Evolutionary conservation across 1,140 invertebrate species (phyloP), one percentile per base, ranked within the genome.

Genomic region (Plutomurus gul): DNA sequence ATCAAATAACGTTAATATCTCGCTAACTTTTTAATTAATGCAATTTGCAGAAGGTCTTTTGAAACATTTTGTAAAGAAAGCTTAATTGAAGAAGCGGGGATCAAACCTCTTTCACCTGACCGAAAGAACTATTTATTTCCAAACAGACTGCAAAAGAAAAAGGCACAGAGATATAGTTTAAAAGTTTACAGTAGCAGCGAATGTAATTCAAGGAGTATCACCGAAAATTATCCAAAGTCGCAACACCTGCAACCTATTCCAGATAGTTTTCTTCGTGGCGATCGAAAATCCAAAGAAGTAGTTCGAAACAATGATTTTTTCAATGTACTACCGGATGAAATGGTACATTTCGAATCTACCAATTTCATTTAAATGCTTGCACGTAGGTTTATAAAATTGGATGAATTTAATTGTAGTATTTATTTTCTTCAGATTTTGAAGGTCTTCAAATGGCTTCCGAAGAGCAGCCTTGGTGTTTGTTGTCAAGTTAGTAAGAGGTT

Each of bases 291-390:
- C 0, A 65, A 18, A 13, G 56, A 65, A 33, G 7, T n/a, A n/a
- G 8, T n/a, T 33, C 27, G 27, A 1, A 11, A 33, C 18, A 65
- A 65, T 6, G 70, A 72, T 7, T 40, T 72, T n/a, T 79, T 79
- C 49, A 79, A 37, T 27, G 33, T 27, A 20, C 60, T 83, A 7
- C 79, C 82, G 2, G 82, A 83, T 73, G 82, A 83, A 77, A 79
- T 81, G 77, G 82, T 83, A 77, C 18, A 51, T 6, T 33, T 18
- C 16, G 2, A 33, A 43, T 11, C 49, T 43, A 36, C 18, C 5
- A 1, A 16, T 33, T 51, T 7, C 10, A 16, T 18, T 47, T 16
- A 13, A 27, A 39, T 6, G 4, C 11, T 46, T 49, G n/a, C n/a
- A n/a, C n/a, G n/a, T n/a, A n/a, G n/a, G n/a, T n/a, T n/a, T 37